Evolutionary conservation across 2,888 invertebrate genomes (phyloP).

Genomic region (Drosophila yooni): DNA sequence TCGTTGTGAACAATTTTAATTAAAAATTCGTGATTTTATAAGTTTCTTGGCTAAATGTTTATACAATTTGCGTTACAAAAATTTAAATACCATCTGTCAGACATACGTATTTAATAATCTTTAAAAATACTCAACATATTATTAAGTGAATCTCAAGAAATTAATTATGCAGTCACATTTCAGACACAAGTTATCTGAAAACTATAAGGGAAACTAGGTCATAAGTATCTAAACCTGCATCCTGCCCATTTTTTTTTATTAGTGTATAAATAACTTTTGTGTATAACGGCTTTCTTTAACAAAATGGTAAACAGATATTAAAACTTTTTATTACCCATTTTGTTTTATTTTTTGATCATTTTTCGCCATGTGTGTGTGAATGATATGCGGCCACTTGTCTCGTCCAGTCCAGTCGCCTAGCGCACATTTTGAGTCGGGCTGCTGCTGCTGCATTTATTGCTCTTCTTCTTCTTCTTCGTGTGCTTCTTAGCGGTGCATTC

Average conservation of each 20-base stretch:
- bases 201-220: background rate
- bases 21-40: background rate
- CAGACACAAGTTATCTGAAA: background rate
- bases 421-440: constrained; percentile 8
- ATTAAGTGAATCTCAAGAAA: background rate
- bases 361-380: constrained; percentile 37
- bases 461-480: constrained; percentile 12
- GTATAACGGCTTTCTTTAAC: background rate
- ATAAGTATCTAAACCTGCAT: background rate
- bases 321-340: background rate
- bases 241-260: background rate
- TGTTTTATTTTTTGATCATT: background rate
- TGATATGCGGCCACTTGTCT: constrained; percentile 49
- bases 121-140: background rate
- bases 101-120: background rate
- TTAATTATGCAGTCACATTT: background rate
- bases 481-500: constrained; percentile 43
- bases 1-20: background rate
- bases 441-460: constrained; percentile 13
- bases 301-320: background rate
- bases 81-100: background rate
- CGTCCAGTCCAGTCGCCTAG: constrained; percentile 18
- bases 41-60: background rate
- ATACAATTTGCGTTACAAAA: background rate
- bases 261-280: background rate